These are phyloP conservation scores for Solenopsis fugax DNA, from an alignment of 1,140 invertebrate species.

Conservation along the genomic window DNA sequence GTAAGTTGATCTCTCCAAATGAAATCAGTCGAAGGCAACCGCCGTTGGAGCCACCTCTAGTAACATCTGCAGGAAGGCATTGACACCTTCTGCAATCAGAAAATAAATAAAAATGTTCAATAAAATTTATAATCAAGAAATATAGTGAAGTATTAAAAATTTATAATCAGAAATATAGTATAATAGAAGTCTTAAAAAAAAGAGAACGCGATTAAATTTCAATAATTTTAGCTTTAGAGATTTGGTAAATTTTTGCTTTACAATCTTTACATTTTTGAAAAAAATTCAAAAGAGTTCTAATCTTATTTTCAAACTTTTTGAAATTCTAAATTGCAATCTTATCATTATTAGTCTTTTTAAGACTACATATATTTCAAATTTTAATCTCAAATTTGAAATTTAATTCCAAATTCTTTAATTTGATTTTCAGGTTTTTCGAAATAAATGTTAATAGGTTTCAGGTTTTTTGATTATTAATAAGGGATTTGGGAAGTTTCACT, in stretches of 20 bases:
- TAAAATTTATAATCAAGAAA: not conserved
- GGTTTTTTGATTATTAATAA: not conserved
- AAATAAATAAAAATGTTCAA: not conserved
- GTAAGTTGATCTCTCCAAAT: constrained; percentile 60
- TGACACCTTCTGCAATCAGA: constrained; percentile 92
- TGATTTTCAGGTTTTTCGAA: not conserved
- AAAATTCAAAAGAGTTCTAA: not conserved
- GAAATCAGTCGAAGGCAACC: constrained; percentile 89
- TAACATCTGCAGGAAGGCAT: constrained; percentile 95
- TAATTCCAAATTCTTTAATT: not conserved
- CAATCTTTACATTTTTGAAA: not conserved
- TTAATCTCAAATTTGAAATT: not conserved
- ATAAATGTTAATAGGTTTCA: not conserved
- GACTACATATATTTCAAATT: not conserved
- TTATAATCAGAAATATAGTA: not conserved
- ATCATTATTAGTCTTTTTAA: not conserved
- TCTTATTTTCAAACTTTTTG: not conserved
- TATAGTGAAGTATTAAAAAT: too few species aligned
- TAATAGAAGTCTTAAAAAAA: not conserved
- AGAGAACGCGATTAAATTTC: not conserved
- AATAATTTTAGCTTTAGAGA: not conserved
- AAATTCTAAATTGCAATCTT: not conserved
- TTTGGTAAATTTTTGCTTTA: not conserved
- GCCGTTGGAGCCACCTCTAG: constrained; percentile 96
- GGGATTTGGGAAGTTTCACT: not conserved